Evolutionary conservation across 1,140 invertebrate genomes (phyloP).

Genomic region (Dendroctonus valens): DNA sequence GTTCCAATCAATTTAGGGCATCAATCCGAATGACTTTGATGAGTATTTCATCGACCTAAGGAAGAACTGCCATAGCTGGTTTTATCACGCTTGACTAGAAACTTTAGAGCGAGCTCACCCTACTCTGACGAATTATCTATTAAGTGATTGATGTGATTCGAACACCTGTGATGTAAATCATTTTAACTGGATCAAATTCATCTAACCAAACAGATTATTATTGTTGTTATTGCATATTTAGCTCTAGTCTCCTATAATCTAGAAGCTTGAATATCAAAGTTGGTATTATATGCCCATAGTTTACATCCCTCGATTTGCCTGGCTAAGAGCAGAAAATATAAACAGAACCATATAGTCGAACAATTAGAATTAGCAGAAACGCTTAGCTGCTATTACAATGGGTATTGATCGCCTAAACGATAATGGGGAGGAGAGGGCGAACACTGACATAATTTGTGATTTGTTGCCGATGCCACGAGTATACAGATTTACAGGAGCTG

Average conservation of each 20-base stretch:
- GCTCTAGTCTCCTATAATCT: too few relatives aligned
- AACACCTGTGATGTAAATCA: too few relatives aligned
- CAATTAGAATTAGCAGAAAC: constrained; percentile 14
- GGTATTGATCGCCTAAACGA: constrained; percentile 13
- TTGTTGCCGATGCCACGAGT: constrained; percentile 15
- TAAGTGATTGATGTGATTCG: too few relatives aligned
- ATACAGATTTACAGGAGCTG: constrained; percentile 8
- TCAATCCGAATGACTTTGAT: constrained; percentile 15
- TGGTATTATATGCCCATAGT: background rate
- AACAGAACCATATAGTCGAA: background rate
- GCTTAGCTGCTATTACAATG: constrained; percentile 11
- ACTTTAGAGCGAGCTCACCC: too few relatives aligned
- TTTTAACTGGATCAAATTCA: too few relatives aligned
- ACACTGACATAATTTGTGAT: constrained; percentile 19
- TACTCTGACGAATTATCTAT: too few relatives aligned
- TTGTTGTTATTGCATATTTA: too few relatives aligned
- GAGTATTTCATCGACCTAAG: constrained; percentile 5
- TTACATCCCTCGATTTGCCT: too few relatives aligned
- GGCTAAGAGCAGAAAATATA: background rate
- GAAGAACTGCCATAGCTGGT: constrained; percentile 2
- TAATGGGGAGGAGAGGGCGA: constrained; percentile 10
- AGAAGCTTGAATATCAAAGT: too few relatives aligned
- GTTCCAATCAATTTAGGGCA: constrained; percentile 15
- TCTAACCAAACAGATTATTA: too few relatives aligned
- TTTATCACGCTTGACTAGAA: constrained; percentile 15